A percentile compares a stretch with the other conserved stretches of the same genome.
Evolutionary conservation across 2,113 vertebrate species (phyloP).

Genomic region (Prochilodus magdalenae): DNA sequence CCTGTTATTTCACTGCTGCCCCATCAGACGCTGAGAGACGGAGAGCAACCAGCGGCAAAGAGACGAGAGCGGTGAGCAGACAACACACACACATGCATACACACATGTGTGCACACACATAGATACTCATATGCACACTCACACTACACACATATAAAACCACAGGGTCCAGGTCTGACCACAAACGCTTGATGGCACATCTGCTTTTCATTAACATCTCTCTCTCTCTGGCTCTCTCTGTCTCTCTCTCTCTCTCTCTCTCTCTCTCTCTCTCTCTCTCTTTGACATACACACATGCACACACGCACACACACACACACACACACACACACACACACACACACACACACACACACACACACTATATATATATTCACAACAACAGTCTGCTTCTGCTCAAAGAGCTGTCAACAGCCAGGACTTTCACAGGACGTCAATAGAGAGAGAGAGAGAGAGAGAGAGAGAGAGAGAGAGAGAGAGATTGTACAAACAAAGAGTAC

Average conservation of each 20-base stretch:
- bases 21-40: conserved; percentile 48
- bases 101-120: conserved; percentile 20
- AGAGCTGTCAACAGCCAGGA: conserved; percentile 41
- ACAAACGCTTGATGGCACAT: conserved; percentile 52
- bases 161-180: conserved; percentile 34
- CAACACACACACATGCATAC: background rate
- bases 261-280: background rate
- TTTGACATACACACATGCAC: too few species aligned
- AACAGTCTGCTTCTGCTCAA: conserved; percentile 46
- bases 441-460: conserved; percentile 28
- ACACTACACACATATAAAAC: conserved; percentile 36
- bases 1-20: conserved; percentile 35
- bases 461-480: conserved; percentile 20
- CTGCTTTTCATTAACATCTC: conserved; percentile 57
- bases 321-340: conserved; percentile 10
- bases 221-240: background rate
- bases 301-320: conserved; percentile 33
- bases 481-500: background rate
- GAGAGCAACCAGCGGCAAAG: conserved; percentile 45
- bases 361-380: conserved; percentile 35
- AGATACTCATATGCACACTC: conserved; percentile 1
- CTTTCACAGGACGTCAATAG: conserved; percentile 48
- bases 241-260: conserved; percentile 15
- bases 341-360: conserved; percentile 33
- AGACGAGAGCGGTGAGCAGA: conserved; percentile 40